Percentiles rank a stretch among this genome's conserved stretches.
These are phyloP conservation scores for Brachypterus glaber DNA, from an alignment of 2,888 invertebrate species.

Conservation along the genomic window DNA sequence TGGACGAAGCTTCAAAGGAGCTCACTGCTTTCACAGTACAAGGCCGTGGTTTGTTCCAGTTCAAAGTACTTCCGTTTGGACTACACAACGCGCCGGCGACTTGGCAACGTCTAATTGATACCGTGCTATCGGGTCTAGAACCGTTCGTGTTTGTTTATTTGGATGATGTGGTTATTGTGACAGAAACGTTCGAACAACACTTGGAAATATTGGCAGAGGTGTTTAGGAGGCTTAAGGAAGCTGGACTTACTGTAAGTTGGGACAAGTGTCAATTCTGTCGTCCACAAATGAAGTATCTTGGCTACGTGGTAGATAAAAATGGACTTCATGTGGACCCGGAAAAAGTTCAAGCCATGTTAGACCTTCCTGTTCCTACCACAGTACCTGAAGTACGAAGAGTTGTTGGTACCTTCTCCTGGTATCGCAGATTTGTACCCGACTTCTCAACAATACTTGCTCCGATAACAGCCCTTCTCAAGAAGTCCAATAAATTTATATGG, in stretches of 20 bases:
- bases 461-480: conserved; percentile 11
- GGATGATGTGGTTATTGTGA: too few relatives aligned
- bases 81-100: too few relatives aligned
- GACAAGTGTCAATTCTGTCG: conserved; percentile 11
- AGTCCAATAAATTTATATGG: conserved; percentile 9
- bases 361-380: conserved; percentile 11
- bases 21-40: conserved; percentile 26
- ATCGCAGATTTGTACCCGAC: conserved; percentile 13
- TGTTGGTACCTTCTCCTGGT: conserved; percentile 14
- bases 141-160: too few relatives aligned
- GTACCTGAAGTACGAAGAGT: conserved; percentile 13
- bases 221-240: too few relatives aligned
- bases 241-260: conserved; percentile 7
- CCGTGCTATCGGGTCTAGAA: too few relatives aligned
- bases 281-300: conserved; percentile 7
- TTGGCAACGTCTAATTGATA: too few relatives aligned
- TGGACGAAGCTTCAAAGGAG: conserved; percentile 15
- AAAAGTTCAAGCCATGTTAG: conserved; percentile 13
- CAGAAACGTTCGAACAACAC: too few relatives aligned
- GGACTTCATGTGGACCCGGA: conserved; percentile 12
- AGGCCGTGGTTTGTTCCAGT: conserved; percentile 9
- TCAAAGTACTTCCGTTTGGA: conserved; percentile 10
- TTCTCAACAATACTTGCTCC: conserved; percentile 13
- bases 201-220: conserved; percentile 3
- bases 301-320: too few relatives aligned